A percentile compares a stretch with the other conserved stretches of the same genome.
phyloP scores from a whole-genome alignment of 2,888 invertebrate species.

The Drosophila prolongata region DNA sequence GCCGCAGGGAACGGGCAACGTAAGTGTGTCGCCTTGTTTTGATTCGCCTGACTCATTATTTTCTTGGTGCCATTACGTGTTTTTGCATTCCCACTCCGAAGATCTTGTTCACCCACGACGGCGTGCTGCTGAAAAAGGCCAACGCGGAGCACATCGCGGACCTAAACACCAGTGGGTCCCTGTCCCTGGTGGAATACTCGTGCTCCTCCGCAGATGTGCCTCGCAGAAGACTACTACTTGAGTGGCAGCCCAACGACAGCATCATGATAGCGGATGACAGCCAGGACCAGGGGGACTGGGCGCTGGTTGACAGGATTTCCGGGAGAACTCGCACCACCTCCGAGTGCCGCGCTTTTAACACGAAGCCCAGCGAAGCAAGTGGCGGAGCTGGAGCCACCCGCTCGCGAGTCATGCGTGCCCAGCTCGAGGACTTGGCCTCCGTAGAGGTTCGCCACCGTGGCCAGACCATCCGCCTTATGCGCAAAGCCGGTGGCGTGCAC shows the following conservation, averaged over 20 bases:
- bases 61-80: slow-evolving; percentile 4
- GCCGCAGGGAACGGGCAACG: slow-evolving; percentile 63
- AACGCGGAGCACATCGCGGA: slow-evolving; percentile 87
- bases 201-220: slow-evolving; percentile 66
- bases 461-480: slow-evolving; percentile 87
- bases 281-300: slow-evolving; percentile 92
- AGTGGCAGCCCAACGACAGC: slow-evolving; percentile 92
- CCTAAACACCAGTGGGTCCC: slow-evolving; percentile 86
- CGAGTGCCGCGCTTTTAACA: slow-evolving; percentile 83
- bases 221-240: slow-evolving; percentile 87
- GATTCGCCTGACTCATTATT: slow-evolving; percentile 58
- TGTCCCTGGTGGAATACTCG: slow-evolving; percentile 81
- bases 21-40: slow-evolving; percentile 57
- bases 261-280: slow-evolving; percentile 90
- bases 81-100: slow-evolving; percentile 69
- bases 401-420: slow-evolving; percentile 86
- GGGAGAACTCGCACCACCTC: slow-evolving; percentile 83
- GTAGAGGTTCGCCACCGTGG: slow-evolving; percentile 87
- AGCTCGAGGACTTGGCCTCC: slow-evolving; percentile 88
- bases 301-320: slow-evolving; percentile 90
- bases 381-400: slow-evolving; percentile 61
- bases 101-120: slow-evolving; percentile 92
- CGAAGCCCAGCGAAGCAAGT: slow-evolving; percentile 74
- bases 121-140: slow-evolving; percentile 89
- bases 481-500: slow-evolving; percentile 86